Conservation (phyloP, 2,888 invertebrate species). For the Acrobasis consociella region DNA sequence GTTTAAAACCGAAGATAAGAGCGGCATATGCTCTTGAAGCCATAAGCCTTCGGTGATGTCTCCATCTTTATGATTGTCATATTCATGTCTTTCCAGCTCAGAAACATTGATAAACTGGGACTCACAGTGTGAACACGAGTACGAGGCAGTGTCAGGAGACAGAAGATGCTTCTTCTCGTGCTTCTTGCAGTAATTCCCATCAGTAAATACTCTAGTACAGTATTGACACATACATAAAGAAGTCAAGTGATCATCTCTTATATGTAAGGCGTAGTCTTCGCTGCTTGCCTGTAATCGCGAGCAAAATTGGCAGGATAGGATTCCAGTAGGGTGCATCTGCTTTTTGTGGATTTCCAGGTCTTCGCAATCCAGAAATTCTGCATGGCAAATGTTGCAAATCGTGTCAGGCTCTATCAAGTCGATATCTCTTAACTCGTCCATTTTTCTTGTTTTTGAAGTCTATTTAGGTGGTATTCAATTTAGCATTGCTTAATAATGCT, state of each 20-base stretch:
- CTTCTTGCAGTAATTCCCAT: slow-evolving; percentile 28
- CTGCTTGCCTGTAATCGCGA: slow-evolving; percentile 38
- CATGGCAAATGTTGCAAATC: slow-evolving; percentile 52
- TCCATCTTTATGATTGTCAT: slow-evolving; percentile 31
- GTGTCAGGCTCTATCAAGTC: slow-evolving; percentile 43
- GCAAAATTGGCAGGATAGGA: slow-evolving; percentile 54
- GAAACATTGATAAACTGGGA: slow-evolving; percentile 35
- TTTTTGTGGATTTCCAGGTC: slow-evolving; percentile 56
- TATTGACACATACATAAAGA: slow-evolving; percentile 47
- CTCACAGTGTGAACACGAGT: slow-evolving; percentile 57
- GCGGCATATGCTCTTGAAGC: slow-evolving; percentile 41
- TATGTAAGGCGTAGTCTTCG: slow-evolving; percentile 51
- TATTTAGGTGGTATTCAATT: not conserved
- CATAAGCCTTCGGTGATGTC: slow-evolving; percentile 46
- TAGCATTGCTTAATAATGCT: not conserved
- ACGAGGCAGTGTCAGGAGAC: slow-evolving; percentile 26
- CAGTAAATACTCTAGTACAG: slow-evolving; percentile 52
- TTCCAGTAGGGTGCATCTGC: slow-evolving; percentile 50
- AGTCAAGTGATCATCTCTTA: slow-evolving; percentile 51
- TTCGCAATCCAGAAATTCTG: slow-evolving; percentile 64
- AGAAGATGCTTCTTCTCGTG: slow-evolving; percentile 54
- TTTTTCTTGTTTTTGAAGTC: not conserved
- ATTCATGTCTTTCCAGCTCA: slow-evolving; percentile 50
- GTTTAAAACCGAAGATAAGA: slow-evolving; percentile 54
- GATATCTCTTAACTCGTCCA: not conserved